Conservation (phyloP, 2,113 vertebrate species). For the Brachyhypopomus gauderio region DNA sequence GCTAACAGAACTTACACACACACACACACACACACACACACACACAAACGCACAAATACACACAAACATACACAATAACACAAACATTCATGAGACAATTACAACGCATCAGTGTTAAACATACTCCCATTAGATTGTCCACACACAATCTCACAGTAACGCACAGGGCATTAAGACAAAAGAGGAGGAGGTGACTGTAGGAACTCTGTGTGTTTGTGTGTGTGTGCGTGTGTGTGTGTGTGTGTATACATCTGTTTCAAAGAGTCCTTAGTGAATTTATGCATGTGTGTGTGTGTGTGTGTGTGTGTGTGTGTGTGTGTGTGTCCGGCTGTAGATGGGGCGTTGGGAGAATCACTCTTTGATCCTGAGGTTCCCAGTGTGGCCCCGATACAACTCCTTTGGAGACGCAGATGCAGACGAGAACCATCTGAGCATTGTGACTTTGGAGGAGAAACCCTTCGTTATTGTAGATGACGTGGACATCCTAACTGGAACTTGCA, state of each 20-base stretch:
- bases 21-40: constrained; percentile 30
- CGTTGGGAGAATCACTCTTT: constrained; percentile 93
- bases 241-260: constrained; percentile 28
- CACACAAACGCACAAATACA: constrained; percentile 6
- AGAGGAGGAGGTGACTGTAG: constrained; percentile 3
- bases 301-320: constrained; percentile 44
- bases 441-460: constrained; percentile 95
- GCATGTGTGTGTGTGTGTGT: constrained; percentile 36
- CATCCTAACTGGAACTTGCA: constrained; percentile 92
- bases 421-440: constrained; percentile 96
- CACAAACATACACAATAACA: constrained; percentile 12
- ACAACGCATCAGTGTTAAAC: constrained; percentile 38
- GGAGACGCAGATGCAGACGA: constrained; percentile 90
- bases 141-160: constrained; percentile 32
- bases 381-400: constrained; percentile 92
- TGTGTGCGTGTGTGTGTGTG: constrained; percentile 34
- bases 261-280: not conserved
- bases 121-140: constrained; percentile 37
- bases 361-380: constrained; percentile 90
- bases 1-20: constrained; percentile 35
- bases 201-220: constrained; percentile 33
- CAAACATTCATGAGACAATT: constrained; percentile 28
- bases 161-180: not conserved
- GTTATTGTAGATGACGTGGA: constrained; percentile 97
- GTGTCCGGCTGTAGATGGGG: constrained; percentile 81